Evolutionary conservation across 1,140 invertebrate genomes (phyloP).

Genomic region (Dendroctonus valens): DNA sequence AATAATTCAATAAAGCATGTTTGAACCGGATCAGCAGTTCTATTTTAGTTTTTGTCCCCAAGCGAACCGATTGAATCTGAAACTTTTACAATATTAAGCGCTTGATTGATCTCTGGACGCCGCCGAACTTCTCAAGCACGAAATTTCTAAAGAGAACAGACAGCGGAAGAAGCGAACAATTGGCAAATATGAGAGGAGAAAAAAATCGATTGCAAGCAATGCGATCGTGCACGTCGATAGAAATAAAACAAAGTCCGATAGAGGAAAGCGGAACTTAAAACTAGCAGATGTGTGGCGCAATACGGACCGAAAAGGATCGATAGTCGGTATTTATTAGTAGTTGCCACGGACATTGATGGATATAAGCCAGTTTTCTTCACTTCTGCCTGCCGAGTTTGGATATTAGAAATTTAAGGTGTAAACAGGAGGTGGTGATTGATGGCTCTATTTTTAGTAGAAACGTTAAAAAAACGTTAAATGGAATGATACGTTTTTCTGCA

Average conservation of each 20-base stretch:
- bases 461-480: conserved; percentile 12
- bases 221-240: too few species aligned
- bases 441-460: conserved; percentile 16
- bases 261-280: conserved; percentile 17
- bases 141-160: too few species aligned
- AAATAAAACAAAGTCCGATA: conserved; percentile 14
- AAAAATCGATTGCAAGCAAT: too few species aligned
- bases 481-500: conserved; percentile 1
- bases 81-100: too few species aligned
- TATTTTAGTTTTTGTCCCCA: too few species aligned
- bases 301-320: conserved; percentile 10
- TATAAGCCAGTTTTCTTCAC: conserved; percentile 25
- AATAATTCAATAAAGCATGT: too few species aligned
- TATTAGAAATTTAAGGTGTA: conserved; percentile 30
- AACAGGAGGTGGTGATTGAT: conserved; percentile 25
- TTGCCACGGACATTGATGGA: conserved; percentile 26
- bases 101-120: too few species aligned
- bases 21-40: too few species aligned
- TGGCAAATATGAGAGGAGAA: too few species aligned
- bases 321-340: conserved; percentile 27
- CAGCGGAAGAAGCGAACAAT: too few species aligned
- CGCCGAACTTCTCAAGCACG: too few species aligned
- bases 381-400: conserved; percentile 21
- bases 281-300: conserved; percentile 8
- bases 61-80: too few species aligned